A percentile compares a stretch with the other conserved stretches of the same genome.
These are phyloP conservation scores for Anthonomus grandis DNA, from an alignment of 1,140 invertebrate species.

Conservation along the genomic window DNA sequence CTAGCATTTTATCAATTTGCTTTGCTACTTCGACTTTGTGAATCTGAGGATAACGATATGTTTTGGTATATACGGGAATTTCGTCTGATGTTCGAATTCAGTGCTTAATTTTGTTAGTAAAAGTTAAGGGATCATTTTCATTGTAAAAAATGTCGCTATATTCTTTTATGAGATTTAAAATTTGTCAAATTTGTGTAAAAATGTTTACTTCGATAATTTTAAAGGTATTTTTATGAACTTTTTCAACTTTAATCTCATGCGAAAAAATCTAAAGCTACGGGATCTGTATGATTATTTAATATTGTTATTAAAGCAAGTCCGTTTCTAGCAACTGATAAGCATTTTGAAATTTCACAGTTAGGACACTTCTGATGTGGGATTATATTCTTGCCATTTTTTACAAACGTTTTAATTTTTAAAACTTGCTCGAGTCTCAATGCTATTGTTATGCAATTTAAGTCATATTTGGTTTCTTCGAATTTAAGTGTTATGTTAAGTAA, in stretches of 20 bases:
- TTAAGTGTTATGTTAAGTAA: constrained; percentile 1
- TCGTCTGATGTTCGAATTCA: constrained; percentile 33
- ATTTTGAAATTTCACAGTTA: constrained; percentile 4
- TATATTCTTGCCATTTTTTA: constrained; percentile 16
- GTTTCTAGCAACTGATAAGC: constrained; percentile 2
- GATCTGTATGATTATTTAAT: constrained; percentile 5
- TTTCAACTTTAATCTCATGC: constrained; percentile 2
- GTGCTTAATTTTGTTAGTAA: constrained; percentile 32
- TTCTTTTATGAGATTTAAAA: constrained; percentile 21
- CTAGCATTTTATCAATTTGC: constrained; percentile 19
- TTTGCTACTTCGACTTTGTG: constrained; percentile 15
- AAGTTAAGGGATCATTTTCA: constrained; percentile 27
- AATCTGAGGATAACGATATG: constrained; percentile 10
- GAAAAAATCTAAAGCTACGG: constrained; percentile 12
- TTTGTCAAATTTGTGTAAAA: background rate
- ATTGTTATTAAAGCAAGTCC: constrained; percentile 9
- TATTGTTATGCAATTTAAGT: constrained; percentile 8
- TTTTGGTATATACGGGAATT: constrained; percentile 21
- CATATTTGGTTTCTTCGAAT: constrained; percentile 5
- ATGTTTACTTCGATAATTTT: constrained; percentile 10
- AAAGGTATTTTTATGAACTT: background rate
- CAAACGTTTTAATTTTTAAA: constrained; percentile 7
- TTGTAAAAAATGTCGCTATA: constrained; percentile 29
- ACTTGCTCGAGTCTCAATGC: constrained; percentile 5
- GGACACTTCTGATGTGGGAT: constrained; percentile 14